Evolutionary conservation across 1,140 invertebrate species (phyloP).

Genomic region (Drosophila lowei): DNA sequence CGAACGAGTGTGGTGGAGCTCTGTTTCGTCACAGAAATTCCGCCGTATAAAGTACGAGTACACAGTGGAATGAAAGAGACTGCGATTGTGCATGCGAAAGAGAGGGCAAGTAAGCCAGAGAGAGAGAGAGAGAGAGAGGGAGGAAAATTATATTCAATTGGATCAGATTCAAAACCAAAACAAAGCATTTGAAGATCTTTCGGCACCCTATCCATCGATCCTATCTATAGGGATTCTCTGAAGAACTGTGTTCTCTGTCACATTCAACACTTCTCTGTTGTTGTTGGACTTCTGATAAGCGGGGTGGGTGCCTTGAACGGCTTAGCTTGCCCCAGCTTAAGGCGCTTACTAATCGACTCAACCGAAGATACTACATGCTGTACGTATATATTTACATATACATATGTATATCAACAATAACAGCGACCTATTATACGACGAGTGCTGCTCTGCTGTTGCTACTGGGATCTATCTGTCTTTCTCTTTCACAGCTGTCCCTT

Average conservation of each 20-base stretch:
- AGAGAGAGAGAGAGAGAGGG: conserved; percentile 17
- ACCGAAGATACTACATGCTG: not conserved
- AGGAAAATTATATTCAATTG: conserved; percentile 53
- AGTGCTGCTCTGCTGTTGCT: not conserved
- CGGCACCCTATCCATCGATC: conserved; percentile 15
- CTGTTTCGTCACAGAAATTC: conserved; percentile 78
- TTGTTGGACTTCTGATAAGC: conserved; percentile 21
- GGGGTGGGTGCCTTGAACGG: conserved; percentile 51
- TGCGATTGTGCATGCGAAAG: conserved; percentile 54
- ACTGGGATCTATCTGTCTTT: not conserved
- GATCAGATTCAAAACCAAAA: conserved; percentile 40
- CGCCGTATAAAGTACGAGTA: conserved; percentile 54
- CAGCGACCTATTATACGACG: conserved; percentile 58
- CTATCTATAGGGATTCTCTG: conserved; percentile 25
- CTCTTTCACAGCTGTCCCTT: conserved; percentile 1
- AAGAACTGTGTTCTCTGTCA: not conserved
- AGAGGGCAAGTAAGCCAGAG: not conserved
- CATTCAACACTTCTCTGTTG: not conserved
- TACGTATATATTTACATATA: not conserved
- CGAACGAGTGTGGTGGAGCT: conserved; percentile 26
- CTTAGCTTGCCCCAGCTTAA: conserved; percentile 52
- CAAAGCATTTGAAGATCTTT: conserved; percentile 14
- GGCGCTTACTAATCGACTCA: conserved; percentile 36
- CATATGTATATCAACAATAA: conserved; percentile 27
- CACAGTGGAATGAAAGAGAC: conserved; percentile 18